These are phyloP conservation scores for Crypturellus undulatus DNA, from an alignment of 2,113 vertebrate species.

Conservation along the genomic window DNA sequence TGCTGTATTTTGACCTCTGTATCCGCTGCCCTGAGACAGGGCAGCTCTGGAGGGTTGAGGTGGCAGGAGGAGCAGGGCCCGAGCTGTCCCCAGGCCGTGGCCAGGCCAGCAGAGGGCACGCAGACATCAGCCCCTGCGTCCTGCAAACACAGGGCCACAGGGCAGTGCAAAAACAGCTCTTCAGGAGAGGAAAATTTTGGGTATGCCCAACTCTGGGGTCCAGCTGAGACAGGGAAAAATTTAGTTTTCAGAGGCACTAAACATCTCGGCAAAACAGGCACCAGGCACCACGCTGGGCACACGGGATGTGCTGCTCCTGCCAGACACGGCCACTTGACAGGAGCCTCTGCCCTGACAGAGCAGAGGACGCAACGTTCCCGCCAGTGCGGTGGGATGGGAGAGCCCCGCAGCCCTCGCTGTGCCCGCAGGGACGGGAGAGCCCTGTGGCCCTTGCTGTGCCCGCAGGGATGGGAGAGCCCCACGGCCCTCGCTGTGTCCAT, in stretches of 20 bases:
- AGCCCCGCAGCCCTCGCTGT: no score
- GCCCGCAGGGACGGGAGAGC: no score
- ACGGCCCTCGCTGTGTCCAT: accelerated
- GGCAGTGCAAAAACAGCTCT: neutral
- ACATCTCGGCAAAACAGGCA: neutral
- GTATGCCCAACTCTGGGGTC: neutral
- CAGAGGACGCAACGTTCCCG: neutral
- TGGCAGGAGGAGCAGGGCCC: accelerated
- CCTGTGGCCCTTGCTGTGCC: no score
- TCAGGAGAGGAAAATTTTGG: neutral
- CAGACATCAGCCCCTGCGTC: accelerated
- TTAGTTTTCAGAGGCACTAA: neutral
- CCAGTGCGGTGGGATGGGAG: no score
- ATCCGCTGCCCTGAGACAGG: no score
- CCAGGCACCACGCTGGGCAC: neutral
- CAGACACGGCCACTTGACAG: neutral
- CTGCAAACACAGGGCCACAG: accelerated
- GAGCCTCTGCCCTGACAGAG: accelerated
- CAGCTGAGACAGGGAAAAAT: neutral
- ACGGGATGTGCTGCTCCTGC: neutral
- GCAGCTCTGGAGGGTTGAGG: neutral
- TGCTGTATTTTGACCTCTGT: neutral
- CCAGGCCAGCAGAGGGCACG: neutral
- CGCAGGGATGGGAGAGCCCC: accelerated
- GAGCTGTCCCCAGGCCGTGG: accelerated